A percentile compares a stretch with the other conserved stretches of the same genome.
Conservation (phyloP, 2,888 invertebrate genomes). For the Conus canariensis region DNA sequence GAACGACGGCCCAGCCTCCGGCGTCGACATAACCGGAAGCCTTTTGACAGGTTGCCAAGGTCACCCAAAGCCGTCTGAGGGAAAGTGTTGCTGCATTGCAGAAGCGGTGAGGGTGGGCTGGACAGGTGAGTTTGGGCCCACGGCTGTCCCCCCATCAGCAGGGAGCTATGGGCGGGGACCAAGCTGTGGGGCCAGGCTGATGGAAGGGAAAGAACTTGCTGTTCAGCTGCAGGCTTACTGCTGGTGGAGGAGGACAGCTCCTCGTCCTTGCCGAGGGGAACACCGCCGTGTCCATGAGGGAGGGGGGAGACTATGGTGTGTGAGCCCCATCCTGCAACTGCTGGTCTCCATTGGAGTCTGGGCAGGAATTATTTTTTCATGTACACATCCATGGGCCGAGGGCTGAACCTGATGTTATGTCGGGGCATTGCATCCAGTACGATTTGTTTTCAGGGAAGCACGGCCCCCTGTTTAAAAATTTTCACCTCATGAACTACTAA, state of each 20-base stretch:
- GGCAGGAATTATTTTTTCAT: no score
- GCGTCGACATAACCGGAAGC: slow-evolving; percentile 3
- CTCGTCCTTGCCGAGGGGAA: slow-evolving; percentile 33
- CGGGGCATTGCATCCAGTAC: no score
- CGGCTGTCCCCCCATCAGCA: background rate
- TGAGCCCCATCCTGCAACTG: slow-evolving; percentile 14
- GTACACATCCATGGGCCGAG: no score
- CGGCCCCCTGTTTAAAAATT: no score
- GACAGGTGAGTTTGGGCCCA: background rate
- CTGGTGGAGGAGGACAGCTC: background rate
- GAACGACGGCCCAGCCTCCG: background rate
- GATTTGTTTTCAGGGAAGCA: no score
- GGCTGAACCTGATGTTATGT: no score
- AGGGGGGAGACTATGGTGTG: slow-evolving; percentile 3
- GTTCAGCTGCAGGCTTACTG: slow-evolving; percentile 13
- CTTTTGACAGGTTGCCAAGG: background rate
- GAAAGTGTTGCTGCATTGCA: background rate
- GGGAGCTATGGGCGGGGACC: background rate
- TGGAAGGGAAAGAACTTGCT: background rate
- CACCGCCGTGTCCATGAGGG: slow-evolving; percentile 31
- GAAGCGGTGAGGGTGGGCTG: background rate
- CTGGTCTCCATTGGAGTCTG: slow-evolving; percentile 39
- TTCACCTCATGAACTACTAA: no score
- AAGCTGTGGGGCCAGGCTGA: background rate
- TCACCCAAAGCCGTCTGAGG: background rate